These are phyloP conservation scores for Trachurus trachurus DNA, from an alignment of 2,797 vertebrate species.

Conservation along the genomic window DNA sequence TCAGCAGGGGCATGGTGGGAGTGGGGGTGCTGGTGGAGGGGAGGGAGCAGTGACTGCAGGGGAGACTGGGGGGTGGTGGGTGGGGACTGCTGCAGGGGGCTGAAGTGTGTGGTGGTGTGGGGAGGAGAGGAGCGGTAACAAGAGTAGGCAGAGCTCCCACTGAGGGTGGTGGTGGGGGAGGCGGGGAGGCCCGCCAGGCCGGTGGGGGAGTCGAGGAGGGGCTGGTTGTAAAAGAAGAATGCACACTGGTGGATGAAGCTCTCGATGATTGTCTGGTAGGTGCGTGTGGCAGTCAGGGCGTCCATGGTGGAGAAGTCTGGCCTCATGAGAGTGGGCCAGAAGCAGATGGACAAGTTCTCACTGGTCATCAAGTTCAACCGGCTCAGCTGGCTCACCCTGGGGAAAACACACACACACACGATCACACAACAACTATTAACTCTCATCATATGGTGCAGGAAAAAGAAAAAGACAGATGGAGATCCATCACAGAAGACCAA, in stretches of 20 bases:
- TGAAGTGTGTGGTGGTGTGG: constrained; percentile 80
- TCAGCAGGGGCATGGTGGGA: constrained; percentile 86
- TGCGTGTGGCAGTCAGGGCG: constrained; percentile 94
- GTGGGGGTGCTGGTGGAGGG: constrained; percentile 88
- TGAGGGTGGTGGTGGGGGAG: constrained; percentile 84
- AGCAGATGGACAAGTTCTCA: constrained; percentile 98
- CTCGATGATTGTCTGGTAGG: constrained; percentile 99
- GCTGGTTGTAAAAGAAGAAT: constrained; percentile 96
- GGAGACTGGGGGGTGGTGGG: constrained; percentile 91
- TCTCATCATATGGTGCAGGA: neutral
- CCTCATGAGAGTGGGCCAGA: constrained; percentile 97
- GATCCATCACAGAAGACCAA: constrained; percentile 10
- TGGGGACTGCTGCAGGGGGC: constrained; percentile 90
- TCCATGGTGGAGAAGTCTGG: constrained; percentile 98
- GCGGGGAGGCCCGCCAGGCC: constrained; percentile 88
- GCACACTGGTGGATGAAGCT: constrained; percentile 97
- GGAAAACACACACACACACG: constrained; percentile 51
- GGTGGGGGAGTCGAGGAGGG: constrained; percentile 88
- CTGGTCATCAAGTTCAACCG: constrained; percentile 96
- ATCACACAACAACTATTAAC: constrained; percentile 9
- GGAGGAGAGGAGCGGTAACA: constrained; percentile 85
- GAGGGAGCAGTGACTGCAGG: constrained; percentile 89
- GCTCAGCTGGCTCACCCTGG: constrained; percentile 94
- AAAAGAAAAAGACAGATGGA: constrained; percentile 16
- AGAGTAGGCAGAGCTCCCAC: constrained; percentile 81